These are phyloP conservation scores for Rhinogobio ventralis DNA, from an alignment of 2,797 vertebrate species.

Conservation along the genomic window DNA sequence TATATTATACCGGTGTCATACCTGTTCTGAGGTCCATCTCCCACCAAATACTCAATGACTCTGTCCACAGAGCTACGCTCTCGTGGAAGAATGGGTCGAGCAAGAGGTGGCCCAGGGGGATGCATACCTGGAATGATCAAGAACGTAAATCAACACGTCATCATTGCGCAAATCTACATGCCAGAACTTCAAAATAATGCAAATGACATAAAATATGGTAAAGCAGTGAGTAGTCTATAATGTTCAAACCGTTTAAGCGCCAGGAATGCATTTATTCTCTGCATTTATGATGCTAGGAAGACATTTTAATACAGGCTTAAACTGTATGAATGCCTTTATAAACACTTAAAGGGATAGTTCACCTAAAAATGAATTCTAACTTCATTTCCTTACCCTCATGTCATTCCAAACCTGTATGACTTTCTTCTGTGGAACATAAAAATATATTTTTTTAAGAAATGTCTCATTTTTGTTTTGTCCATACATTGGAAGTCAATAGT, in stretches of 20 bases:
- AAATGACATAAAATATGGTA: neutral
- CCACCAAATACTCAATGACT: constrained; percentile 95
- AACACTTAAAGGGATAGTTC: neutral
- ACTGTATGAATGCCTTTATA: constrained; percentile 1
- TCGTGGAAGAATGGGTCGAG: constrained; percentile 90
- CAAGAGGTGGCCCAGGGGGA: constrained; percentile 92
- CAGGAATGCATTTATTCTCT: neutral
- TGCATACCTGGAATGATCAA: constrained; percentile 83
- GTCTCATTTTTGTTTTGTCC: neutral
- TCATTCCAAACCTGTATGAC: neutral
- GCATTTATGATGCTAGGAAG: neutral
- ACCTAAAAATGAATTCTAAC: too few species aligned
- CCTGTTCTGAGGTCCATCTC: constrained; percentile 98
- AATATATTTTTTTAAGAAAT: neutral
- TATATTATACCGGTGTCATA: constrained; percentile 60
- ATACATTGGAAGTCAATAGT: neutral
- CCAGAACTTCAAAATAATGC: neutral
- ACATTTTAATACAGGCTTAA: neutral
- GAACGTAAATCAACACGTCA: neutral
- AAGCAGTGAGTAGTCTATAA: neutral
- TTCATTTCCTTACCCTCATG: too few species aligned
- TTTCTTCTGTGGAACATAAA: neutral
- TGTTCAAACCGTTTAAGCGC: neutral
- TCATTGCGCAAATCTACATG: neutral
- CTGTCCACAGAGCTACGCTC: constrained; percentile 90